A percentile compares a stretch with the other conserved stretches of the same genome.
phyloP scores from a whole-genome alignment of 1,140 invertebrate genomes.

The Microplitis mediator region DNA sequence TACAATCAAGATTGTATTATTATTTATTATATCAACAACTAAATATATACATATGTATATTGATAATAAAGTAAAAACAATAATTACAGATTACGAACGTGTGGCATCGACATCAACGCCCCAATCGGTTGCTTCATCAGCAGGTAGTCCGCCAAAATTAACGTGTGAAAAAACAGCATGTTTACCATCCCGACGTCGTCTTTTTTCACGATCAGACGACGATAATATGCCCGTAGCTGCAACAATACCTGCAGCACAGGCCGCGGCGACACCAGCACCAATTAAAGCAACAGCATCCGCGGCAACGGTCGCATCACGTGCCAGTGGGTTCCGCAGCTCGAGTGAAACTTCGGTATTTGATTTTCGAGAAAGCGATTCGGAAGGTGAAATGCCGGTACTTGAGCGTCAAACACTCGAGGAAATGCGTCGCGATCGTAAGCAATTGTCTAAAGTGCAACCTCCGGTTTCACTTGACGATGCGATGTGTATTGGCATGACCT shows the following conservation, averaged over 20 bases:
- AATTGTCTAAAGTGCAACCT: constrained; percentile 59
- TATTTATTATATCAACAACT: background rate
- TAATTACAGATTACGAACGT: constrained; percentile 43
- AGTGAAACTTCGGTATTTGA: constrained; percentile 71
- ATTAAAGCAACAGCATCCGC: constrained; percentile 37
- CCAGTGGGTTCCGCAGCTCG: constrained; percentile 65
- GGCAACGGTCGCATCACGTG: constrained; percentile 48
- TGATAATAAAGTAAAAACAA: background rate
- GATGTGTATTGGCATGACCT: constrained; percentile 49
- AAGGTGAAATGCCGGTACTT: constrained; percentile 66
- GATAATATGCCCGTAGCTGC: constrained; percentile 49
- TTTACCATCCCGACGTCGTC: constrained; percentile 54
- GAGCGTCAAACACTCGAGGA: constrained; percentile 65
- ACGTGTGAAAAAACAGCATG: constrained; percentile 55
- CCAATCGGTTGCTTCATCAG: constrained; percentile 50
- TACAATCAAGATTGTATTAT: background rate
- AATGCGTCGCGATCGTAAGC: constrained; percentile 64
- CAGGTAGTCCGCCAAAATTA: constrained; percentile 62
- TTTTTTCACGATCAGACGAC: constrained; percentile 63
- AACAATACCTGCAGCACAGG: constrained; percentile 25
- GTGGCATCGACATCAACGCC: constrained; percentile 52
- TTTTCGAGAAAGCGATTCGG: constrained; percentile 67
- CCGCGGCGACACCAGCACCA: constrained; percentile 31
- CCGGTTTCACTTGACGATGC: constrained; percentile 58
- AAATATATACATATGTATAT: background rate